Base-by-base conservation (phyloP, 2,888 invertebrate species). In the Synergus japonicus region DNA sequence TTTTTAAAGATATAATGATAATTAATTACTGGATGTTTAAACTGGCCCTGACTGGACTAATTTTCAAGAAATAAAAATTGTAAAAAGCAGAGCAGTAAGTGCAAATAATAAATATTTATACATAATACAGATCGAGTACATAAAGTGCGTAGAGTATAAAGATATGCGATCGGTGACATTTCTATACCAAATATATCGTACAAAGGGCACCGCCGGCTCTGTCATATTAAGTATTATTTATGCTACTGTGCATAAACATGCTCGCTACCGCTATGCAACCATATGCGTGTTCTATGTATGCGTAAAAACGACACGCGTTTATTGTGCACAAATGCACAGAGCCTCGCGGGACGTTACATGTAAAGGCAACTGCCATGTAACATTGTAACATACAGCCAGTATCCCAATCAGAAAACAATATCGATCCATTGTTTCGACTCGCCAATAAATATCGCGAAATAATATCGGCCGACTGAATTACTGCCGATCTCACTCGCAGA, bases 221-320 rank as follows among this genome's bases (percentile, higher is more conserved):
- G 91, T 91, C 91, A 91, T 92, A 91, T 92, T 91, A 91, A 91
- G 92, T 92, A 91, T 92, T 92, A 92, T 92, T 91, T 91, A 92
- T 91, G 90, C 86, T 76, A 85, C 80, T 79, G 83, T 83, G 85
- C 87, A 88, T 86, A 88, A 89, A 87, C 88, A 88, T 87, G 84
- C 78, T 81, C 83, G 82, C 80, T 81, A 82, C 82, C 79, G 78
- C 79, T 76, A 76, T 43, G 49, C 76, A 76, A 67, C 76, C 81
- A 63, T 79, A 64, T 77, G 76, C 64, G 81, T 82, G 77, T 78
- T 83, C 76, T 76, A 67, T 29, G 73, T 44, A 73, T 54, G 8
- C 76, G 73, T 76, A 54, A 37, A 12, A 37, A 46, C 37, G 22
- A 54, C 46, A 67, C 60, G 63, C 78, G 76, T 43, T 65, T 79